Evolutionary conservation across 2,797 vertebrate genomes (phyloP).

Genomic region (Sebastes vulpes): DNA sequence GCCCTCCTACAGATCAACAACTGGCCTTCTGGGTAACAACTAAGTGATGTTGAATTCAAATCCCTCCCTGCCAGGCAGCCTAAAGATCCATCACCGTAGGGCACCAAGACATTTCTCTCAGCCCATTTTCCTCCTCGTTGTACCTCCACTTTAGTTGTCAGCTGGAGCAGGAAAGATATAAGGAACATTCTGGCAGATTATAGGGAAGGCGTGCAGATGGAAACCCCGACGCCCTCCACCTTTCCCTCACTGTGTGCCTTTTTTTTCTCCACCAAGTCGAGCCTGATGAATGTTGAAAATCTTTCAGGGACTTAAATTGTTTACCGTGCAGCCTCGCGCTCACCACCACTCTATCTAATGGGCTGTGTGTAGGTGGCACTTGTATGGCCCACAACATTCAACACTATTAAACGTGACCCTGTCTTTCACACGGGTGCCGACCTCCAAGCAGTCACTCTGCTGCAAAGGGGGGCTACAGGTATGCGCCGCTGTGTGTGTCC

Average conservation of each 20-base stretch:
- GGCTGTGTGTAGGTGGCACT: slow-evolving; percentile 73
- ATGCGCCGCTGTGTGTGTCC: slow-evolving; percentile 58
- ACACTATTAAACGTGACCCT: slow-evolving; percentile 58
- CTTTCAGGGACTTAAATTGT: slow-evolving; percentile 70
- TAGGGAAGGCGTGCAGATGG: slow-evolving; percentile 66
- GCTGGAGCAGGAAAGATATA: slow-evolving; percentile 50
- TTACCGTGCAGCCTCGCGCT: slow-evolving; percentile 52
- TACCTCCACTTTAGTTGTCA: slow-evolving; percentile 79
- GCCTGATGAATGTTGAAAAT: slow-evolving; percentile 66
- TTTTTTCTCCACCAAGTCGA: slow-evolving; percentile 21
- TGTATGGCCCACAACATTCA: slow-evolving; percentile 54
- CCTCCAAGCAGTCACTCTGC: slow-evolving; percentile 26
- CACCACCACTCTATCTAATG: slow-evolving; percentile 74
- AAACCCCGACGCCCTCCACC: slow-evolving; percentile 45
- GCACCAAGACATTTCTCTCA: slow-evolving; percentile 58
- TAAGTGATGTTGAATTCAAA: slow-evolving; percentile 43
- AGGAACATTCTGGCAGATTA: slow-evolving; percentile 71
- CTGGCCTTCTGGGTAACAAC: slow-evolving; percentile 30
- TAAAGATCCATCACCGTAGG: slow-evolving; percentile 56
- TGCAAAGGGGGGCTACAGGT: slow-evolving; percentile 65
- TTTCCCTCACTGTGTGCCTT: slow-evolving; percentile 7
- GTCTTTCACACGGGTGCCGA: slow-evolving; percentile 38
- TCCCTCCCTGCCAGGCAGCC: slow-evolving; percentile 23
- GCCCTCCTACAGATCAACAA: slow-evolving; percentile 49
- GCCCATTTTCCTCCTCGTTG: slow-evolving; percentile 59